phyloP scores from a whole-genome alignment of 2,888 invertebrate genomes.

The Busseola fusca region DNA sequence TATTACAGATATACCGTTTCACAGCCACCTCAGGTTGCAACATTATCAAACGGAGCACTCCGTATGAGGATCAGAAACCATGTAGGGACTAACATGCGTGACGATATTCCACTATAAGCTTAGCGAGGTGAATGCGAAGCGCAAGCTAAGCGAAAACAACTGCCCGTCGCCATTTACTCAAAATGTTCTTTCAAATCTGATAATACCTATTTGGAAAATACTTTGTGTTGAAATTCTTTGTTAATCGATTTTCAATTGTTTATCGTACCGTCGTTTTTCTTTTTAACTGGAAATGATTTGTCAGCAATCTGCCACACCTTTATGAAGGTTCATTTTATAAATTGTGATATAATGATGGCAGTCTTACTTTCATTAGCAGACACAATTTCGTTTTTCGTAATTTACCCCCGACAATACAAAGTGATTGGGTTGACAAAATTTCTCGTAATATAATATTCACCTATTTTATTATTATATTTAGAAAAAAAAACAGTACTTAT shows the following conservation, averaged over 20 bases:
- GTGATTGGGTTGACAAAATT: not conserved
- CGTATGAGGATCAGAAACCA: slow-evolving; percentile 58
- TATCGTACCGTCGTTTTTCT: not conserved
- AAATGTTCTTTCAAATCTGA: not conserved
- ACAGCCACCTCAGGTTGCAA: slow-evolving; percentile 58
- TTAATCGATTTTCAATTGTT: not conserved
- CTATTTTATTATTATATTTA: not conserved
- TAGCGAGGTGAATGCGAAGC: not conserved
- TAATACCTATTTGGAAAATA: not conserved
- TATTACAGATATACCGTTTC: slow-evolving; percentile 49
- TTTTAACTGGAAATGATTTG: not conserved
- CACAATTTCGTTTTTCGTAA: not conserved
- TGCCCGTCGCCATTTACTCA: not conserved
- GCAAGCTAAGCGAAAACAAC: not conserved
- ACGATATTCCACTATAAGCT: slow-evolving; percentile 2
- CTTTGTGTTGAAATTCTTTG: not conserved
- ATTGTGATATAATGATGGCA: not conserved
- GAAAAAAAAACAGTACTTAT: not conserved
- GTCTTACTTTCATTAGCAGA: too few species aligned
- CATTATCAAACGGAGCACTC: slow-evolving; percentile 54
- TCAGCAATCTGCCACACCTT: not conserved
- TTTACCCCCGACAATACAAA: too few species aligned
- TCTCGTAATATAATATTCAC: not conserved
- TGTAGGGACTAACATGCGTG: slow-evolving; percentile 51
- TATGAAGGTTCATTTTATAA: not conserved